Conservation (phyloP, 2,797 vertebrate species). For the Sebastes oblongus region DNA sequence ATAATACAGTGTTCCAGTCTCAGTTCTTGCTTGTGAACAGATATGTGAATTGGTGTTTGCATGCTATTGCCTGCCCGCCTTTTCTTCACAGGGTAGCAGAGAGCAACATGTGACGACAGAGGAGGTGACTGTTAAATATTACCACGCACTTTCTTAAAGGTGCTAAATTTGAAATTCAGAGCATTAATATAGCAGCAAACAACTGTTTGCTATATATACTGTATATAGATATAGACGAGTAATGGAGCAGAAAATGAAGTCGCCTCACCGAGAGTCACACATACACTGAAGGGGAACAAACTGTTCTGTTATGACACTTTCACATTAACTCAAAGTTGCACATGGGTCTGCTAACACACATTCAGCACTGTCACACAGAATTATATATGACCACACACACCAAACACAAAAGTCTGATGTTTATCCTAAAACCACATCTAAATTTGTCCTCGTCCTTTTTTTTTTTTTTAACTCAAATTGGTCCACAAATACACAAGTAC, state of each 20-base stretch:
- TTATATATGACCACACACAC: not conserved
- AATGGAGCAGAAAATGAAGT: too few relatives aligned
- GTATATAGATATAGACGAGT: not conserved
- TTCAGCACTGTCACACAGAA: not conserved
- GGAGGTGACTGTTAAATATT: not conserved
- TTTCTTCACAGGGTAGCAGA: not conserved
- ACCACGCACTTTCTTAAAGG: not conserved
- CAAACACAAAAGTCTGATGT: not conserved
- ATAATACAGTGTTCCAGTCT: not conserved
- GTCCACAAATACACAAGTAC: not conserved
- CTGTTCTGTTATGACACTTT: not conserved
- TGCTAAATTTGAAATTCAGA: not conserved
- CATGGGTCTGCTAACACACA: not conserved
- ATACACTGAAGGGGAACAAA: not conserved
- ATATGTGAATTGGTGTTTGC: not conserved
- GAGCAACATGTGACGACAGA: not conserved
- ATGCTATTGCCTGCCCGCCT: rapidly evolving
- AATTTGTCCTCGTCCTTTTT: not conserved
- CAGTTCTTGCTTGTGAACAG: not conserved
- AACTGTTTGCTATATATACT: not conserved
- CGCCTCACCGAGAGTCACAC: not conserved
- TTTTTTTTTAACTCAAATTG: not conserved
- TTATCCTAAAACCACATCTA: rapidly evolving
- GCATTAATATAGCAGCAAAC: not conserved
- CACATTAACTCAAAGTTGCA: not conserved